phyloP scores from a whole-genome alignment of 2,888 invertebrate genomes.

The Caenorhabditis uteleia region DNA sequence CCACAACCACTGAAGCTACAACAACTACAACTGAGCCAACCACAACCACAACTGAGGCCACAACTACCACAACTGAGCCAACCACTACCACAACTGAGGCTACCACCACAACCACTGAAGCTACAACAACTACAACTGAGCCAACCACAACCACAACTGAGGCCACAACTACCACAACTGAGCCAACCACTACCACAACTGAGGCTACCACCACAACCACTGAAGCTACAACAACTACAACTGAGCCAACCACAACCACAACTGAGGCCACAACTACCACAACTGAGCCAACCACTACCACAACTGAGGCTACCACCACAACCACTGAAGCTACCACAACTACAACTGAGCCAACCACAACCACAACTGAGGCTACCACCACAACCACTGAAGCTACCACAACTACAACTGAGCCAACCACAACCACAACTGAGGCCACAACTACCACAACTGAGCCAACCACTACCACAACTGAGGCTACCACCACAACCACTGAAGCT shows the following conservation, averaged over 20 bases:
- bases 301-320: conserved; percentile 1
- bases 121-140: not conserved
- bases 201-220: conserved; percentile 6
- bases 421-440: conserved; percentile 11
- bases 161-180: conserved; percentile 6
- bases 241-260: conserved; percentile 11
- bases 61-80: conserved; percentile 1
- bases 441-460: conserved; percentile 11
- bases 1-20: not conserved
- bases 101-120: not conserved
- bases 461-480: not conserved
- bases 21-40: conserved; percentile 11
- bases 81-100: conserved; percentile 5
- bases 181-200: conserved; percentile 8
- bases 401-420: conserved; percentile 10
- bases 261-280: conserved; percentile 11
- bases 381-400: conserved; percentile 2
- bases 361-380: conserved; percentile 4
- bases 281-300: conserved; percentile 6
- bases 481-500: conserved; percentile 8
- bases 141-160: conserved; percentile 4
- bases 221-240: conserved; percentile 8
- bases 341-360: conserved; percentile 11
- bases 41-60: conserved; percentile 4
- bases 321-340: conserved; percentile 3